These are phyloP conservation scores for Sarotherodon lohbergeri DNA, from an alignment of 2,113 vertebrate genomes.

Conservation along the genomic window DNA sequence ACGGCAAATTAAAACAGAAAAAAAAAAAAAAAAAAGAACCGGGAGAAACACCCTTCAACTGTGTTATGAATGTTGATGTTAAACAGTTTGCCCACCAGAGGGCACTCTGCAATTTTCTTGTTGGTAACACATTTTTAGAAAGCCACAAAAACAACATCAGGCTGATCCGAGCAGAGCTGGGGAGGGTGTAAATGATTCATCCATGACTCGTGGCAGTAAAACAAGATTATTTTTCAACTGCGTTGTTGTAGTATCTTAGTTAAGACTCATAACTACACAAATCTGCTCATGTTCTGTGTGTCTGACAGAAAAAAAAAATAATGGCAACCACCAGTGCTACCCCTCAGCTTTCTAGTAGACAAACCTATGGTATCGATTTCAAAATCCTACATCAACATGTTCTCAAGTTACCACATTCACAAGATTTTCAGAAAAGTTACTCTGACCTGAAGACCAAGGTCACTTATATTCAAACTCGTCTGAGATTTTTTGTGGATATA, in stretches of 20 bases:
- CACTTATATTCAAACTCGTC: background rate
- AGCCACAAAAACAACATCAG: background rate
- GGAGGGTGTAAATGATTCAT: background rate
- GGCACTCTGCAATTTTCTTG: background rate
- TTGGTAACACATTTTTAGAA: background rate
- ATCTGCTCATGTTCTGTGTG: background rate
- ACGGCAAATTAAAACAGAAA: no score
- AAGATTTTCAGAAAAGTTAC: background rate
- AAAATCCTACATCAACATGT: background rate
- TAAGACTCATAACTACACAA: background rate
- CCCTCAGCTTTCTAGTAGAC: background rate
- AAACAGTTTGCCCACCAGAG: background rate
- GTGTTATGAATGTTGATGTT: background rate
- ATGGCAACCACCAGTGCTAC: background rate
- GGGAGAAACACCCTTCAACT: background rate
- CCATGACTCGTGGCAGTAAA: background rate
- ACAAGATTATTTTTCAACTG: background rate
- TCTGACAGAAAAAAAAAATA: background rate
- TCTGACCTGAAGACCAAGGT: background rate
- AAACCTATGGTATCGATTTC: background rate
- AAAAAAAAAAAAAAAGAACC: fast-evolving
- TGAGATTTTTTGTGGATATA: background rate
- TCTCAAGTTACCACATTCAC: background rate
- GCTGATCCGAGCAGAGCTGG: background rate
- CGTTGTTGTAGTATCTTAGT: background rate